Base-by-base conservation (phyloP, 2,113 vertebrate species). In the Colinus virginianus region DNA sequence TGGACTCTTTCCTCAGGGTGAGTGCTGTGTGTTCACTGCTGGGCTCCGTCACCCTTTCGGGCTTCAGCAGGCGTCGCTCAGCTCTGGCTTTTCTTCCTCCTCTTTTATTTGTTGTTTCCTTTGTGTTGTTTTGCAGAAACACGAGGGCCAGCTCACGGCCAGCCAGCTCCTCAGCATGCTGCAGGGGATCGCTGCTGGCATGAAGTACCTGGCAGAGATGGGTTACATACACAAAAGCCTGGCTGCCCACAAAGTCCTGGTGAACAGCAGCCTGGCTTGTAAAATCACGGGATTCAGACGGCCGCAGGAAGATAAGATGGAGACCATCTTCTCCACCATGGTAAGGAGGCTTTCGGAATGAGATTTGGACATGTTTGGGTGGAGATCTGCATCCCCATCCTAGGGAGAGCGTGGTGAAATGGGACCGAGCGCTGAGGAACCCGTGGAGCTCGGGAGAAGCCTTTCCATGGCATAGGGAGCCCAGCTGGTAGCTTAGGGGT, bases 171-270 rank as follows among this genome's bases (percentile, higher is more conserved):
- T 99, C 92, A 98, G 98, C 89, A 97, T 99, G 98, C 95, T 99
- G 97, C 98, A 98, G 1, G 98, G 98, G 8, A 98, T 99, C 42
- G 98, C 99, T 2, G 99, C 99, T 1, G 99, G 99, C 92, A 99
- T 99, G 99, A 99, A 98, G 80, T 99, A 99, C 93, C 97, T 99
- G 93, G 98, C 99, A 0, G 99, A 99, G 96, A 99, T 99, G 98
- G 99, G 99, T 92, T 99, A 99, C 7, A 90, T 99, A 5, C 99
- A 99, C 94, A 99, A 98, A 78, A 98, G 98, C 59, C 98, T 99
- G 21, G 99, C 99, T 0, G 99, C 99, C 46, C 99, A 99, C 96
- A 99, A 98, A 51, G 98, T 99, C 43, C 97, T 99, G 3, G 98
- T 99, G 61, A 99, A 98, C 97, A 96, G 97, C 63, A 98, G 97